Conservation (phyloP, 2,113 vertebrate genomes). For the Nipponia nippon region DNA sequence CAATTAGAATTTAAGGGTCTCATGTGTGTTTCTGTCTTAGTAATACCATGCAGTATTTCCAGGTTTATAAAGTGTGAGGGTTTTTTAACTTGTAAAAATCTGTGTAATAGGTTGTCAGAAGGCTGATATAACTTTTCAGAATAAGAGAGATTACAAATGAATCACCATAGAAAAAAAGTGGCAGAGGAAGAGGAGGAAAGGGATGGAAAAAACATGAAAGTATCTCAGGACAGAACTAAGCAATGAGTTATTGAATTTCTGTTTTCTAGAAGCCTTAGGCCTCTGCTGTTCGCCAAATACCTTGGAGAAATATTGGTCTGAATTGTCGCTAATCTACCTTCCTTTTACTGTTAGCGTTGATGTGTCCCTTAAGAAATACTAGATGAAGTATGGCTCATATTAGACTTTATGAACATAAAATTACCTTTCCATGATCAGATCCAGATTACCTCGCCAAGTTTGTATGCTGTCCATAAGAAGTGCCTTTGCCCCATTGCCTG, state of each 20-base stretch:
- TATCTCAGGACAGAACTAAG: background rate
- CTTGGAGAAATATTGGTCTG: background rate
- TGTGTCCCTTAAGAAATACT: background rate
- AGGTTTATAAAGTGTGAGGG: background rate
- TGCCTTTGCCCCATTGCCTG: background rate
- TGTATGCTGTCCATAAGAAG: background rate
- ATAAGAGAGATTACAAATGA: background rate
- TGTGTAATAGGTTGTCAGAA: background rate
- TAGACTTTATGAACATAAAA: background rate
- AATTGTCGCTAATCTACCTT: background rate
- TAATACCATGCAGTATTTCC: background rate
- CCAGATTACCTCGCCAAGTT: background rate
- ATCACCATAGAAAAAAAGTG: background rate
- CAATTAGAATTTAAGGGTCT: background rate
- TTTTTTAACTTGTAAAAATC: background rate
- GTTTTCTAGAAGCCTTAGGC: background rate
- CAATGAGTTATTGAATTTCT: background rate
- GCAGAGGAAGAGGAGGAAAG: background rate
- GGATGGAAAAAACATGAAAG: background rate
- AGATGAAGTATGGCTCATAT: background rate
- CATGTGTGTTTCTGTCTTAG: background rate
- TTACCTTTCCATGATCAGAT: background rate
- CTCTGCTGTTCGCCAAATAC: background rate
- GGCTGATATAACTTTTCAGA: background rate
- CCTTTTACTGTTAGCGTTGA: background rate